phyloP scores from a whole-genome alignment of 2,797 vertebrate genomes.

The Parambassis ranga region DNA sequence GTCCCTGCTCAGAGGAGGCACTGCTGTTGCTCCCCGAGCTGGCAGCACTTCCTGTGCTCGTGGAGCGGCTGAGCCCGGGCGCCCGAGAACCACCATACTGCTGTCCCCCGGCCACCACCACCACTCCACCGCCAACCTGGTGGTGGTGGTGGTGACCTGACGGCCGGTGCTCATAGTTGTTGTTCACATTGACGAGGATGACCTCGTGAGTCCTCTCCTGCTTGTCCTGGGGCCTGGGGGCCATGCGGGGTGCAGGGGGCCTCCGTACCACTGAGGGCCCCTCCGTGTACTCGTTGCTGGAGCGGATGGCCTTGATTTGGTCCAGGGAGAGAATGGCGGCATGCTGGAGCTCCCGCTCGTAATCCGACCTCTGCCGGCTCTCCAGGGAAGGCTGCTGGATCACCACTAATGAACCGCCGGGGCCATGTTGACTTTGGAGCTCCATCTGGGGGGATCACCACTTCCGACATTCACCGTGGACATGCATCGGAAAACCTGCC shows the following conservation, averaged over 20 bases:
- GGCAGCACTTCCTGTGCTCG: slow-evolving; percentile 92
- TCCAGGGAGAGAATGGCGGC: slow-evolving; percentile 92
- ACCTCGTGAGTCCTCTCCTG: slow-evolving; percentile 95
- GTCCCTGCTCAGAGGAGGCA: slow-evolving; percentile 90
- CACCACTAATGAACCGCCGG: slow-evolving; percentile 87
- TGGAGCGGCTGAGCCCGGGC: slow-evolving; percentile 89
- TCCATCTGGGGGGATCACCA: slow-evolving; percentile 94
- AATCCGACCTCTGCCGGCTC: slow-evolving; percentile 87
- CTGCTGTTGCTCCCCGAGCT: slow-evolving; percentile 94
- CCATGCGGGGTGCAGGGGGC: slow-evolving; percentile 78
- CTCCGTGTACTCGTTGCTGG: slow-evolving; percentile 95
- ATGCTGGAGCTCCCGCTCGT: slow-evolving; percentile 87
- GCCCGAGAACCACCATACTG: slow-evolving; percentile 72
- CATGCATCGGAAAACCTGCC: slow-evolving; percentile 94
- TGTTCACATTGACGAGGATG: slow-evolving; percentile 93
- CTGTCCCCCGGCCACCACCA: slow-evolving; percentile 57
- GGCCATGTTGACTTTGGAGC: slow-evolving; percentile 91
- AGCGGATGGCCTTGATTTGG: slow-evolving; percentile 95
- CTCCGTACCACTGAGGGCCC: slow-evolving; percentile 87
- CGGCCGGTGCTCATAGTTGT: slow-evolving; percentile 87
- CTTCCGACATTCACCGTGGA: slow-evolving; percentile 90
- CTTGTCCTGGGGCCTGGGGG: slow-evolving; percentile 86
- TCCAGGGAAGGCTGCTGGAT: slow-evolving; percentile 90
- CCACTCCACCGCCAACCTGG: slow-evolving; percentile 49
- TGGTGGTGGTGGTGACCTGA: slow-evolving; percentile 64